Percentiles rank a stretch among this genome's conserved stretches.
These are phyloP conservation scores for Rhizoglyphus robini DNA, from an alignment of 1,140 invertebrate species.

Conservation along the genomic window DNA sequence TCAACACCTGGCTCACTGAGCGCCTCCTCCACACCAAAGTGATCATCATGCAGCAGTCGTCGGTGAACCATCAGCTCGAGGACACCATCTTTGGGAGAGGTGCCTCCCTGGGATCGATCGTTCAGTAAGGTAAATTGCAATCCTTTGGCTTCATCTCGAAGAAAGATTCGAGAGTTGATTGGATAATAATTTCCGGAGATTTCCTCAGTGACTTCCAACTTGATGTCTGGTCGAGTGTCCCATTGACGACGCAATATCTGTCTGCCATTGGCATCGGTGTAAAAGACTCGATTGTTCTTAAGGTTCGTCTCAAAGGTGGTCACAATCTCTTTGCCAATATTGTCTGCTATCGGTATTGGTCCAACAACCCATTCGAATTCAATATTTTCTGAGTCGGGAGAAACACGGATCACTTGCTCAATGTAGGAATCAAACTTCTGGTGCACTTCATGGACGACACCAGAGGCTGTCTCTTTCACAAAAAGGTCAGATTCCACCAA, in stretches of 20 bases:
- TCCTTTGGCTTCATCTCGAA: constrained; percentile 10
- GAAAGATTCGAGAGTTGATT: constrained; percentile 63
- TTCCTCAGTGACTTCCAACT: constrained; percentile 44
- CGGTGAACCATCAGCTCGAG: constrained; percentile 49
- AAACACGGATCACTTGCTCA: constrained; percentile 62
- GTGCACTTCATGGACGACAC: constrained; percentile 72
- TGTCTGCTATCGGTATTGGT: constrained; percentile 58
- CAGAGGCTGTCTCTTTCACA: constrained; percentile 59
- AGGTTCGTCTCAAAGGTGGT: constrained; percentile 35
- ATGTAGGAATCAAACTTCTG: constrained; percentile 59
- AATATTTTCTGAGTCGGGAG: constrained; percentile 45
- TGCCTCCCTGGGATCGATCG: constrained; percentile 74
- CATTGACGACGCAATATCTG: constrained; percentile 47
- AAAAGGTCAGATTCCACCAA: constrained; percentile 45
- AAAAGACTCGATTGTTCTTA: constrained; percentile 34
- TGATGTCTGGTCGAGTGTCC: constrained; percentile 60
- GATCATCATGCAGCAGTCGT: constrained; percentile 67
- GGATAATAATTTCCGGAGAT: constrained; percentile 86
- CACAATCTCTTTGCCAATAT: constrained; percentile 39
- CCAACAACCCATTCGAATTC: constrained; percentile 90
- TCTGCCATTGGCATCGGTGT: constrained; percentile 45
- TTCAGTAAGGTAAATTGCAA: constrained; percentile 44
- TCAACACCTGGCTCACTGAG: constrained; percentile 63
- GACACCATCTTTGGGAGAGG: constrained; percentile 42
- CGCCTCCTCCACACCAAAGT: constrained; percentile 77